A percentile compares a stretch with the other conserved stretches of the same genome.
phyloP scores from a whole-genome alignment of 1,140 invertebrate species.

The Pseudobourletiella spinata region DNA sequence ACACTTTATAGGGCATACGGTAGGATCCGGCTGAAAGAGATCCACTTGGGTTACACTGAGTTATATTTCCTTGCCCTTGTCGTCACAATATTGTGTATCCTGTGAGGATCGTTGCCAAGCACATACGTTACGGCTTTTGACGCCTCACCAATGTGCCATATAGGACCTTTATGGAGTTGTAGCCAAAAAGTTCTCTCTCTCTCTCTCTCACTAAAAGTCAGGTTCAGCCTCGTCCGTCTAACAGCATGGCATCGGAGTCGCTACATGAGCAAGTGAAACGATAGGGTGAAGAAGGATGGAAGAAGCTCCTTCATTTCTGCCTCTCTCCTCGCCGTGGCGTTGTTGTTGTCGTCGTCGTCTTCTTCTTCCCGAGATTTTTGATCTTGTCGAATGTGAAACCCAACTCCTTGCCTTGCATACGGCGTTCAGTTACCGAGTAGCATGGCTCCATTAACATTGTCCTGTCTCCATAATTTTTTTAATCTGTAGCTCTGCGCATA shows the following conservation, averaged over 20 bases:
- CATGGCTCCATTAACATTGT: neutral
- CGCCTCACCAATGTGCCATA: neutral
- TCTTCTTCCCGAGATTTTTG: neutral
- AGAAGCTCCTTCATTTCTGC: neutral
- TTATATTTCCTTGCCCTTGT: neutral
- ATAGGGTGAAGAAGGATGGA: too few species aligned
- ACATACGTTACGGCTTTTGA: neutral
- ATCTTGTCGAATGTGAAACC: neutral
- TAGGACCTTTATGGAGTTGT: neutral
- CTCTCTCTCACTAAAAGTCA: too few species aligned
- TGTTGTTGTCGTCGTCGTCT: neutral
- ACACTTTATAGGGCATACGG: too few species aligned
- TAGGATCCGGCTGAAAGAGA: too few species aligned
- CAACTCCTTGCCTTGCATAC: neutral
- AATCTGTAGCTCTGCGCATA: too few species aligned
- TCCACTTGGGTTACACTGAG: neutral
- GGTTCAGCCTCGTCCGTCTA: too few species aligned
- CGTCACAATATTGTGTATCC: neutral
- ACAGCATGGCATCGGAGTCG: too few species aligned
- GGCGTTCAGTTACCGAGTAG: neutral
- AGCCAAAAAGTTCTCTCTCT: too few species aligned
- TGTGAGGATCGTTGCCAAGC: neutral
- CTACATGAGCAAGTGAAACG: too few species aligned
- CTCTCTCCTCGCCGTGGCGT: too few species aligned
- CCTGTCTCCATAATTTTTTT: too few species aligned